Conservation (phyloP, 2,113 vertebrate species). For the Tachycineta bicolor region DNA sequence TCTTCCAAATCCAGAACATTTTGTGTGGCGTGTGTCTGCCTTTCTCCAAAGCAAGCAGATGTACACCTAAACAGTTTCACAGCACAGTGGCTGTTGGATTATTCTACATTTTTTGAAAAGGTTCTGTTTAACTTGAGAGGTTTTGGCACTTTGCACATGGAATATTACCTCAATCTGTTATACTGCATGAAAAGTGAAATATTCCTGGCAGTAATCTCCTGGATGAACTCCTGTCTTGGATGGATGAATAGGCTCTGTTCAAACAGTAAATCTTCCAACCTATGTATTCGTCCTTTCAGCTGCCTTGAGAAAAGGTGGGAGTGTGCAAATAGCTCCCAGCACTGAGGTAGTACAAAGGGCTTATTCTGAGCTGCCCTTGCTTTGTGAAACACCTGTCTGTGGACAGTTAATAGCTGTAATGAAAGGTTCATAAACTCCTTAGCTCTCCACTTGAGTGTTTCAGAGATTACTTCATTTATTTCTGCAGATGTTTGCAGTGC, state of each 20-base stretch:
- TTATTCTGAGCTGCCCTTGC: background rate
- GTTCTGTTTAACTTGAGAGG: background rate
- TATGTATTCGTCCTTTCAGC: background rate
- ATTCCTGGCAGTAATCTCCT: conserved; percentile 3
- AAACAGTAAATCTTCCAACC: conserved; percentile 4
- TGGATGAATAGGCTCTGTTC: background rate
- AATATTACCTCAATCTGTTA: background rate
- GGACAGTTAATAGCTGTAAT: conserved; percentile 9
- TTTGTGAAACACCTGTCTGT: conserved; percentile 1
- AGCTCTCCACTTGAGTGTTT: background rate
- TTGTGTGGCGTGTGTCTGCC: background rate
- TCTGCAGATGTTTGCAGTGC: background rate
- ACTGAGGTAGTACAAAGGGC: background rate
- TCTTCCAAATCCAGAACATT: background rate
- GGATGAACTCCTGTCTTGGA: background rate
- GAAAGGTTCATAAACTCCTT: conserved; percentile 5
- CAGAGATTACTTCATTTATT: background rate
- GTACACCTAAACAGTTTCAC: background rate
- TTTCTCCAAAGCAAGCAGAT: background rate
- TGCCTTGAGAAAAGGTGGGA: background rate
- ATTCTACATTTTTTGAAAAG: background rate
- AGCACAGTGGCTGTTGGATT: background rate
- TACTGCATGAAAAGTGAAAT: background rate
- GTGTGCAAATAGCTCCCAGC: background rate
- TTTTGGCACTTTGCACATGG: background rate